Percentiles rank a stretch among this genome's conserved stretches.
Conservation (phyloP, 2,113 vertebrate genomes). For the Pituophis catenifer region DNA sequence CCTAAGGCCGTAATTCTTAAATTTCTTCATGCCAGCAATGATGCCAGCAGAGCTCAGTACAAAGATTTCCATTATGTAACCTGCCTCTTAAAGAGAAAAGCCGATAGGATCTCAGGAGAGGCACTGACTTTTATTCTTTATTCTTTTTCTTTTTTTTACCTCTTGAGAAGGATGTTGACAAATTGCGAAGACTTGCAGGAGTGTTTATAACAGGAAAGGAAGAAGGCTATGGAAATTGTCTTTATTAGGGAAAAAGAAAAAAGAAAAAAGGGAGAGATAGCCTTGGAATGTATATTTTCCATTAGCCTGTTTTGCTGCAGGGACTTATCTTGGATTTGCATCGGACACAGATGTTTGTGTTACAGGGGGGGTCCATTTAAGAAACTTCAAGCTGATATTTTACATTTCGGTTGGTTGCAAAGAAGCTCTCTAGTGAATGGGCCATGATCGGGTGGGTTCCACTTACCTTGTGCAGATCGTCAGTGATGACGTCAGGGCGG, state of each 20-base stretch:
- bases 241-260: background rate
- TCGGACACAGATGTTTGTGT: background rate
- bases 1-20: background rate
- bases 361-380: background rate
- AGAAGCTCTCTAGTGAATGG: background rate
- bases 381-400: background rate
- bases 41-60: background rate
- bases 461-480: too few species aligned
- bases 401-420: background rate
- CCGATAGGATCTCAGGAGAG: background rate
- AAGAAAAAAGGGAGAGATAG: background rate
- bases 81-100: background rate
- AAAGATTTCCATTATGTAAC: background rate
- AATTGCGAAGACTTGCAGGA: background rate
- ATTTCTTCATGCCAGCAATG: background rate
- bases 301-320: background rate
- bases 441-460: too few species aligned
- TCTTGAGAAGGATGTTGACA: background rate
- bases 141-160: too few species aligned
- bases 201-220: background rate
- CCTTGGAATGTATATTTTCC: background rate
- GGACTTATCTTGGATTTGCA: background rate
- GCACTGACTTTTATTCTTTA: too few species aligned
- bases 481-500: too few species aligned
- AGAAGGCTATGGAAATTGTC: background rate